Conservation (phyloP, 2,797 vertebrate genomes). For the Monodelphis domestica region DNA sequence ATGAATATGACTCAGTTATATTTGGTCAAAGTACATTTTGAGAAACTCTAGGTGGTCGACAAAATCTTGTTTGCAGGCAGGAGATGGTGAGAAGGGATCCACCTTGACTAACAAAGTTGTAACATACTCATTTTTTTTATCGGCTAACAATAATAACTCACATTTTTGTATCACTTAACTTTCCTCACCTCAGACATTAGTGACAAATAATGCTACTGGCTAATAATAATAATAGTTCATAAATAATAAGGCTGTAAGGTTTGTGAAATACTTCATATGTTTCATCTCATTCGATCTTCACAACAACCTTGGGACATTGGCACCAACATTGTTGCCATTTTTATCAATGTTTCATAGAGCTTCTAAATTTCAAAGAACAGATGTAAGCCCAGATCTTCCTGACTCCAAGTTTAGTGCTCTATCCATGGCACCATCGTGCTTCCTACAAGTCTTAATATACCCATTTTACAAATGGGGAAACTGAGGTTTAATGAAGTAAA, state of each 20-base stretch:
- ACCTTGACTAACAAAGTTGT: neutral
- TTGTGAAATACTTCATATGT: neutral
- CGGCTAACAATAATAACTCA: neutral
- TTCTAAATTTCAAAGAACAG: neutral
- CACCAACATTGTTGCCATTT: neutral
- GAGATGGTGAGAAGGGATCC: slow-evolving; percentile 5
- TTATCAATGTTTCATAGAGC: neutral
- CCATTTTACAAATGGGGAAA: neutral
- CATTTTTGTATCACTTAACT: neutral
- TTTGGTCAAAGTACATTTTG: slow-evolving; percentile 3
- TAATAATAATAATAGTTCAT: neutral
- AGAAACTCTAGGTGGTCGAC: neutral
- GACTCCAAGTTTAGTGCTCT: neutral
- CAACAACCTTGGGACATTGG: neutral
- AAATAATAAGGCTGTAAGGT: neutral
- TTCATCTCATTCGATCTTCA: neutral
- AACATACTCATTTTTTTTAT: neutral
- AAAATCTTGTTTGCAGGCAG: slow-evolving; percentile 4
- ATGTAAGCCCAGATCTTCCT: neutral
- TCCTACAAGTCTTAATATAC: neutral
- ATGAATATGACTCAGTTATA: neutral
- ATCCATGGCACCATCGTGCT: neutral
- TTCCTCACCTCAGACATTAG: neutral
- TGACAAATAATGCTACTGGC: neutral
- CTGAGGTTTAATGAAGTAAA: neutral